phyloP scores from a whole-genome alignment of 2,888 invertebrate species.

The Anthoptus insignis region DNA sequence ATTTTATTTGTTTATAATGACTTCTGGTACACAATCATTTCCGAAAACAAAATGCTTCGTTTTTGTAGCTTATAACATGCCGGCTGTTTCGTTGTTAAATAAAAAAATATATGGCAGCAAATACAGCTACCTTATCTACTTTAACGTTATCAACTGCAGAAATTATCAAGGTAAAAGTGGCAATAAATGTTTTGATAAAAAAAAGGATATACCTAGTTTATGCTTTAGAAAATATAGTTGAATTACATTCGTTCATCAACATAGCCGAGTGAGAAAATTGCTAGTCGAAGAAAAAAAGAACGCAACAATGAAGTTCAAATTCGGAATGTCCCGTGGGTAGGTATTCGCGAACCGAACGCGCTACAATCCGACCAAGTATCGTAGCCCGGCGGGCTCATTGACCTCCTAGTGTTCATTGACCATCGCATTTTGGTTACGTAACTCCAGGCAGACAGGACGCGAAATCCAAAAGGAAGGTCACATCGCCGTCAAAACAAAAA shows the following conservation, averaged over 20 bases:
- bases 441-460: constrained; percentile 74
- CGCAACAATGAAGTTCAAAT: constrained; percentile 6
- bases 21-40: not conserved
- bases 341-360: constrained; percentile 50
- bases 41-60: not conserved
- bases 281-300: not conserved
- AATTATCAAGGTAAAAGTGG: not conserved
- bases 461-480: constrained; percentile 78
- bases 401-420: constrained; percentile 53
- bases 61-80: not conserved
- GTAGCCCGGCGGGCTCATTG: constrained; percentile 53
- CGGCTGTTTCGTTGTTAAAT: not conserved
- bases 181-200: not conserved
- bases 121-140: not conserved
- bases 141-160: constrained; percentile 1
- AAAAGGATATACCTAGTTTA: too few species aligned
- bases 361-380: constrained; percentile 64
- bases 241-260: not conserved
- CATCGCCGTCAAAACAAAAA: constrained; percentile 83
- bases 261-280: not conserved
- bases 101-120: not conserved
- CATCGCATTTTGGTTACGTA: constrained; percentile 66
- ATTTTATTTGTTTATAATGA: not conserved
- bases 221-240: too few species aligned
- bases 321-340: constrained; percentile 34